These are phyloP conservation scores for Phrynocephalus vlangalii DNA, from an alignment of 2,797 vertebrate genomes.

Conservation along the genomic window DNA sequence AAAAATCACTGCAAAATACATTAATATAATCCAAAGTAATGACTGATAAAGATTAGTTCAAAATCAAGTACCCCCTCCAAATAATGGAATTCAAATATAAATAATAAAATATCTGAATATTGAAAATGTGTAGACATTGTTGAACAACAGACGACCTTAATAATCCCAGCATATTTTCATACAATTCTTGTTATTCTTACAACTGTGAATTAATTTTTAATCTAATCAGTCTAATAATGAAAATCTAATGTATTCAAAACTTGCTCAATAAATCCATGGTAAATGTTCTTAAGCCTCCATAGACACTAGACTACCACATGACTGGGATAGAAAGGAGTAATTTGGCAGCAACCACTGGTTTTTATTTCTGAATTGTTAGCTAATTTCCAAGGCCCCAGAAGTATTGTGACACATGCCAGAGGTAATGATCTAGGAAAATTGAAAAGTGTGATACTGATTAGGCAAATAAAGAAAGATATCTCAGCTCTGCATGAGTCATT, in stretches of 20 bases:
- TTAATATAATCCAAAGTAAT: not conserved
- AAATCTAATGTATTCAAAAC: conserved; percentile 30
- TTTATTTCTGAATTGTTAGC: conserved; percentile 62
- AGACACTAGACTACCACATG: conserved; percentile 36
- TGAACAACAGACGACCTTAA: not conserved
- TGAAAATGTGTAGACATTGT: not conserved
- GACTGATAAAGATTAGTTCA: not conserved
- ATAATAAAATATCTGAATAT: not conserved
- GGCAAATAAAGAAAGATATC: conserved; percentile 65
- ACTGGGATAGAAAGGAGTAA: conserved; percentile 46
- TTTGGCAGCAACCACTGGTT: conserved; percentile 49
- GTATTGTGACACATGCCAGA: conserved; percentile 59
- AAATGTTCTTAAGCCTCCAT: conserved; percentile 7
- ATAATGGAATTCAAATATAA: not conserved
- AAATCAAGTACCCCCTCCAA: not conserved
- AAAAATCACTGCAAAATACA: not conserved
- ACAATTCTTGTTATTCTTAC: not conserved
- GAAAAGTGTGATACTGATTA: conserved; percentile 66
- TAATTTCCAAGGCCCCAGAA: conserved; percentile 54
- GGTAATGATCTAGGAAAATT: conserved; percentile 68
- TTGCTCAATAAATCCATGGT: not conserved
- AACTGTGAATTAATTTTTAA: conserved; percentile 10
- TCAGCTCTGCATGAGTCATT: conserved; percentile 59
- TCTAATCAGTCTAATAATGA: conserved; percentile 7
- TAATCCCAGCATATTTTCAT: not conserved